Base-by-base conservation (phyloP, 2,888 invertebrate species). In the Tetheella fluctuosa region DNA sequence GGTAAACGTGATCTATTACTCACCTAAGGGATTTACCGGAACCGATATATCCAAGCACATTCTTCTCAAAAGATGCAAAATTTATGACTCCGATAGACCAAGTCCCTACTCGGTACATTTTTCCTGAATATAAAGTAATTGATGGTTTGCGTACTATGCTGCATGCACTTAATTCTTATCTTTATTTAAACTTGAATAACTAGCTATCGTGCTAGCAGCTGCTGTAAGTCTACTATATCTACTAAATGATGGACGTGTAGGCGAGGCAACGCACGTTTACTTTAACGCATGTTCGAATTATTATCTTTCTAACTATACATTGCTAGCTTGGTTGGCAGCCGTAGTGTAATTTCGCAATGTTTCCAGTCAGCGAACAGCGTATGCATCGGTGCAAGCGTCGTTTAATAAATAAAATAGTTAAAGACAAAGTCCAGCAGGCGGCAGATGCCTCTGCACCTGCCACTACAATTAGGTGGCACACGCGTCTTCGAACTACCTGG, bases 391-490 rank as follows among this genome's bases (percentile, higher is more conserved):
- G 70, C 71, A 69, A 67, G 73, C 74, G 72, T 69, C 67, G 74
- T 70, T 74, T 78, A 77, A 82, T 83, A 85, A 86, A 86, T 81
- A 80, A 84, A 84, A 81, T 87, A 80, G 83, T 83, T 79, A 81
- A 71, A 80, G 76, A 73, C 77, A 80, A 77, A 82, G 84, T 82
- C 84, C 85, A 81, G 80, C 75, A 76, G 81, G 80, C 82, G 88
- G 89, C 92, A 92, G 92, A 91, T 92, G 92, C 87, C 80, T 65
- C 74, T 70, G 77, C 92, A 92, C 91, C 92, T 93, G 92, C 83
- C 81, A 59, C 76, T 65, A 81, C 88, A 90, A 90, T 90, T 90
- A 90, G 83, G 75, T 77, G 79, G 78, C 84, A 87, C 88, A 88
- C 89, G 88, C 86, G 84, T 84, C 81, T 81, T 73, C 75, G 73